These are phyloP conservation scores for Acrocephalus kingi DNA, from an alignment of 2,113 vertebrate species.

Conservation along the genomic window DNA sequence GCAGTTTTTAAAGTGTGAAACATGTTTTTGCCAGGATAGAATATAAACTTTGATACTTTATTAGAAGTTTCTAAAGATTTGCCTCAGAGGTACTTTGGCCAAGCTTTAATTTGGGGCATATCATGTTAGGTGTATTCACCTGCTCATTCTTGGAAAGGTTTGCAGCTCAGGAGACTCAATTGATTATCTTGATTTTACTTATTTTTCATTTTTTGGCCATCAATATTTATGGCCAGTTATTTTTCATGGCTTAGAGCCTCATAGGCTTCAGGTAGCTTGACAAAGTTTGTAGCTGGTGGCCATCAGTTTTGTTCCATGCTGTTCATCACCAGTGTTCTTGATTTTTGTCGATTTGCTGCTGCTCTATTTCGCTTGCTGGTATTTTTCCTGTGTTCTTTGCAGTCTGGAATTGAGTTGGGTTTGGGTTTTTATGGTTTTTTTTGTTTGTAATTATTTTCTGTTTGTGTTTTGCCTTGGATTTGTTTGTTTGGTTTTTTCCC, in stretches of 20 bases:
- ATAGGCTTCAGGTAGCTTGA: background rate
- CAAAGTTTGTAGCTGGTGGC: background rate
- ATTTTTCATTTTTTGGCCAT: background rate
- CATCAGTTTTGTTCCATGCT: background rate
- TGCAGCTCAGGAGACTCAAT: background rate
- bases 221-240: background rate
- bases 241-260: background rate
- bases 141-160: background rate
- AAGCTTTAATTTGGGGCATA: background rate
- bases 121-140: background rate
- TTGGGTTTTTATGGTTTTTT: background rate
- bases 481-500: background rate
- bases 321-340: background rate
- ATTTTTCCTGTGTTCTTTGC: background rate
- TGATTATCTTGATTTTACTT: background rate
- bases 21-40: background rate
- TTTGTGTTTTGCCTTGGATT: background rate
- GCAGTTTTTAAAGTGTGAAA: background rate
- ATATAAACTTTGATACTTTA: background rate
- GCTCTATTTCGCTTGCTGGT: background rate
- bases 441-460: background rate
- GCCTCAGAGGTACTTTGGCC: background rate
- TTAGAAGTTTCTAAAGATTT: background rate
- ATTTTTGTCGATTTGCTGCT: background rate
- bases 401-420: background rate